These are phyloP conservation scores for Hermetia illucens DNA, from an alignment of 1,140 invertebrate genomes.

Conservation along the genomic window DNA sequence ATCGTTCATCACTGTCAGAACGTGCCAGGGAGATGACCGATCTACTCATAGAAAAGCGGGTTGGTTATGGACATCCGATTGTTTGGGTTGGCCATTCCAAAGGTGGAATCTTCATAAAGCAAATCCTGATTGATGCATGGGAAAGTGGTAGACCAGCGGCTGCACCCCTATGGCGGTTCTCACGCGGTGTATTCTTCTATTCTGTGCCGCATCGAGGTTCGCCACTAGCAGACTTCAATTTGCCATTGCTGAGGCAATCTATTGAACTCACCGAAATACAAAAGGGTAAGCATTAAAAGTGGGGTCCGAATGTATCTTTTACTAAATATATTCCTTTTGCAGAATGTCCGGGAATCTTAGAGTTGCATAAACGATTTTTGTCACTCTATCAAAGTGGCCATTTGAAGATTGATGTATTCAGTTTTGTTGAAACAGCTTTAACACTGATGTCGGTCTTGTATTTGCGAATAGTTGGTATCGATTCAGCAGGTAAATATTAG, in stretches of 20 bases:
- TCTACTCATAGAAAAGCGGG: constrained; percentile 38
- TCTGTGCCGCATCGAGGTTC: constrained; percentile 60
- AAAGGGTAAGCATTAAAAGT: constrained; percentile 37
- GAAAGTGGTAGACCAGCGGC: constrained; percentile 23
- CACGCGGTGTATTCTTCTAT: constrained; percentile 52
- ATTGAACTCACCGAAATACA: constrained; percentile 46
- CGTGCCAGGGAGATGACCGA: constrained; percentile 50
- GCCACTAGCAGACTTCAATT: constrained; percentile 46
- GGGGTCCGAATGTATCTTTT: background rate
- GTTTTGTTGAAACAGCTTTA: constrained; percentile 50
- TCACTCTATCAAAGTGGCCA: constrained; percentile 32
- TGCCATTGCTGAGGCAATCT: constrained; percentile 43
- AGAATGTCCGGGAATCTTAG: constrained; percentile 46
- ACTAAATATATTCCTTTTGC: constrained; percentile 8
- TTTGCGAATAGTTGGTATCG: constrained; percentile 47
- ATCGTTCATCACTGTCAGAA: constrained; percentile 43
- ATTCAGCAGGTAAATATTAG: constrained; percentile 43
- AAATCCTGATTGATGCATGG: constrained; percentile 44
- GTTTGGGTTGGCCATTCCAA: constrained; percentile 59
- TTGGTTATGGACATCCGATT: constrained; percentile 43
- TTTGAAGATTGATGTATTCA: constrained; percentile 40
- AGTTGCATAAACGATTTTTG: constrained; percentile 40
- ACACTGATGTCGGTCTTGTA: constrained; percentile 53
- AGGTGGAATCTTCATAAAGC: constrained; percentile 56
- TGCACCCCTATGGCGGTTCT: constrained; percentile 33